Percentiles rank a stretch among this genome's conserved stretches.
These are phyloP conservation scores for Ranitomeya imitator DNA, from an alignment of 2,113 vertebrate genomes.

Conservation along the genomic window DNA sequence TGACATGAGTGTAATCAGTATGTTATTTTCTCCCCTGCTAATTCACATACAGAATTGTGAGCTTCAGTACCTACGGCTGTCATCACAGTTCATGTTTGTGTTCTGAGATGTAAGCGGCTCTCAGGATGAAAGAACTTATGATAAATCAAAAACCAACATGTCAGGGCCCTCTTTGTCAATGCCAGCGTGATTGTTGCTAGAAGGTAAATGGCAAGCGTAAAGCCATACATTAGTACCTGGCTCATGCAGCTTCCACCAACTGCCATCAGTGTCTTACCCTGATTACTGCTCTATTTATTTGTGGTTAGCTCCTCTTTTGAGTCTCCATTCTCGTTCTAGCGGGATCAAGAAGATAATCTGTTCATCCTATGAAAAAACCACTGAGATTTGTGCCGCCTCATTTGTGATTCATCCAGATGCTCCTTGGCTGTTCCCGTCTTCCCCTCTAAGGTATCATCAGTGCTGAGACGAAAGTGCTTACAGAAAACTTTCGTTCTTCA, in stretches of 20 bases:
- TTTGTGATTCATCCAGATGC: constrained; percentile 55
- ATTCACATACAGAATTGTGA: background rate
- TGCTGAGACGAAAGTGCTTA: constrained; percentile 43
- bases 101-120: constrained; percentile 19
- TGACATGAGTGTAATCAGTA: background rate
- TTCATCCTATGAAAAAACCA: constrained; percentile 49
- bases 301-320: constrained; percentile 44
- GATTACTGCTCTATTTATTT: constrained; percentile 41
- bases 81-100: constrained; percentile 41
- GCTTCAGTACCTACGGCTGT: background rate
- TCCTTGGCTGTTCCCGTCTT: constrained; percentile 37
- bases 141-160: constrained; percentile 47
- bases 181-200: constrained; percentile 26
- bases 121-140: constrained; percentile 34
- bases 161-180: constrained; percentile 30
- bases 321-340: constrained; percentile 43
- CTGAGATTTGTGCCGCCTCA: constrained; percentile 48
- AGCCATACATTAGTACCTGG: constrained; percentile 48
- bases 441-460: constrained; percentile 51
- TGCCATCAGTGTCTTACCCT: constrained; percentile 30
- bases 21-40: constrained; percentile 9
- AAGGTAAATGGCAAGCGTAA: constrained; percentile 22
- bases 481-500: constrained; percentile 50
- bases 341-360: constrained; percentile 55
- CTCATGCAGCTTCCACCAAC: constrained; percentile 19